These are phyloP conservation scores for Drosophila histrio DNA, from an alignment of 2,888 invertebrate species.

Conservation along the genomic window DNA sequence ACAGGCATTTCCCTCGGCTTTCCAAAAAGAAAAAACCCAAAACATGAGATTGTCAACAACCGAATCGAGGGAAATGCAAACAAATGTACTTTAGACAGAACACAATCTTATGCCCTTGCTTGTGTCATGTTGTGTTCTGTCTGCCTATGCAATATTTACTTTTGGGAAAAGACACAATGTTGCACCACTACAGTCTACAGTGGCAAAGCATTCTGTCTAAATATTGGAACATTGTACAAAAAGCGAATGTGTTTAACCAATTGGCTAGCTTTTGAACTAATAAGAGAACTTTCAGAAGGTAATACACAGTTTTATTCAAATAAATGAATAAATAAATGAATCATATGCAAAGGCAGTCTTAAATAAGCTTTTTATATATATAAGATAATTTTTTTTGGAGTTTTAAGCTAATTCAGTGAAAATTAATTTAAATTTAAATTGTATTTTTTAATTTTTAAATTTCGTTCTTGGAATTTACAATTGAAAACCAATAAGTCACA, in stretches of 20 bases:
- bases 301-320: too few relatives aligned
- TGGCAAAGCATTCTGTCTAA: background rate
- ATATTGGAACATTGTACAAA: background rate
- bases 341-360: too few relatives aligned
- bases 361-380: too few relatives aligned
- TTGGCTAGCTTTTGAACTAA: background rate
- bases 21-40: constrained; percentile 25
- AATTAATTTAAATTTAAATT: too few relatives aligned
- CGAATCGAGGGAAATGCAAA: constrained; percentile 5
- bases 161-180: background rate
- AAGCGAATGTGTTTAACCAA: background rate
- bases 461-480: background rate
- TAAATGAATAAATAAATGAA: too few relatives aligned
- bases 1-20: background rate
- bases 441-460: background rate
- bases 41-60: background rate
- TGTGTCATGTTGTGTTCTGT: background rate
- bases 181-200: background rate
- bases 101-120: background rate
- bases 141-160: constrained; percentile 4
- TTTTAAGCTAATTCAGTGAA: too few relatives aligned
- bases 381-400: too few relatives aligned
- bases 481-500: background rate
- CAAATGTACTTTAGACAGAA: background rate
- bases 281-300: too few relatives aligned